A percentile compares a stretch with the other conserved stretches of the same genome.
These are phyloP conservation scores for Scaptomyza polygonia DNA, from an alignment of 2,888 invertebrate species.

Conservation along the genomic window DNA sequence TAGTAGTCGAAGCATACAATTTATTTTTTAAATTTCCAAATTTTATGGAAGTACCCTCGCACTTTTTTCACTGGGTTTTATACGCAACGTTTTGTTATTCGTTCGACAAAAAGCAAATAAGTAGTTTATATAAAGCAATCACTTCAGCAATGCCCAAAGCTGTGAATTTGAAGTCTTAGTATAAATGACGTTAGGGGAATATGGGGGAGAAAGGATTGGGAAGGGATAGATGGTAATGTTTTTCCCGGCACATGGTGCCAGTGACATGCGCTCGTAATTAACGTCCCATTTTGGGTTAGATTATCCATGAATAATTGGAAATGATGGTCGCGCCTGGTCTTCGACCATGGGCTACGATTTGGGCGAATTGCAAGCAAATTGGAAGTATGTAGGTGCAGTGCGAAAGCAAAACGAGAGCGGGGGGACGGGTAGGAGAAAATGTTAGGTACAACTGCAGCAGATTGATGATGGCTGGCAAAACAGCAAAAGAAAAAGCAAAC, in stretches of 20 bases:
- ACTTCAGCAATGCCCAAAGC: slow-evolving; percentile 2
- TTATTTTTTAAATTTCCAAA: no score
- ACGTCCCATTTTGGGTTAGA: slow-evolving; percentile 84
- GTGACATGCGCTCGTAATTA: slow-evolving; percentile 82
- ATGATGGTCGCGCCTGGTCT: slow-evolving; percentile 48
- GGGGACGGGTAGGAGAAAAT: background rate
- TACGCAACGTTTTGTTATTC: slow-evolving; percentile 4
- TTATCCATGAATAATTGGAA: slow-evolving; percentile 84
- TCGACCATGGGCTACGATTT: background rate
- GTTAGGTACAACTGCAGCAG: slow-evolving; percentile 57
- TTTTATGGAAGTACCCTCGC: no score
- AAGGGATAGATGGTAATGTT: background rate
- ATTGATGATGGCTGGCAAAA: slow-evolving; percentile 68
- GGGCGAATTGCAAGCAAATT: background rate
- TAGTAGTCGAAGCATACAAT: no score
- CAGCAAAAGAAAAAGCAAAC: slow-evolving; percentile 10
- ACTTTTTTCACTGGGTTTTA: background rate
- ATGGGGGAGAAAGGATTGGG: background rate
- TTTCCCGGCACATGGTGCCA: slow-evolving; percentile 41
- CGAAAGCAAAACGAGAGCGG: background rate
- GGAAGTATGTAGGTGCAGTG: background rate
- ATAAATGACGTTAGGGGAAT: background rate
- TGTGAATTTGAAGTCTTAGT: slow-evolving; percentile 4
- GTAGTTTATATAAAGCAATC: slow-evolving; percentile 52
- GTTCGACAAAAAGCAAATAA: slow-evolving; percentile 37